phyloP scores from a whole-genome alignment of 2,797 vertebrate genomes.

The Scomberomorus guttatus region DNA sequence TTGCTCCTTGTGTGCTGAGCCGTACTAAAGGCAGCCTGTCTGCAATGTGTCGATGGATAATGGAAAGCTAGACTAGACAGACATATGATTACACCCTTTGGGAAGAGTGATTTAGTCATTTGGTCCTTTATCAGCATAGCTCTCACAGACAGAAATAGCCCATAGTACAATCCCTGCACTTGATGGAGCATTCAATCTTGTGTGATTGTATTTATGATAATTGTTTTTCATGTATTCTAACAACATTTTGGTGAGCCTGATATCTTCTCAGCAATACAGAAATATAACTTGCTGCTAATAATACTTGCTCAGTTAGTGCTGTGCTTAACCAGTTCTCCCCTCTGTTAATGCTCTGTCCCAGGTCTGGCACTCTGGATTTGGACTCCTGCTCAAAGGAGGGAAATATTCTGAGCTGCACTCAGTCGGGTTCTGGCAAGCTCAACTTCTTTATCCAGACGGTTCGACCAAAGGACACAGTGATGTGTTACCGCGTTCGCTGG shows the following conservation, averaged over 20 bases:
- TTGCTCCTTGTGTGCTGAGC: slow-evolving; percentile 38
- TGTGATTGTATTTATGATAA: not conserved
- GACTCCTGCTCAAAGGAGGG: slow-evolving; percentile 93
- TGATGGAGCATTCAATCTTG: not conserved
- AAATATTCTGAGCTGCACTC: slow-evolving; percentile 88
- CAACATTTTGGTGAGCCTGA: not conserved
- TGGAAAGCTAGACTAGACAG: slow-evolving; percentile 53
- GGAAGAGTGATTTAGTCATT: slow-evolving; percentile 54
- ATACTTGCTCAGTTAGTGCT: not conserved
- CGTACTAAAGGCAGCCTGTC: slow-evolving; percentile 19
- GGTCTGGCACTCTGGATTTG: slow-evolving; percentile 90
- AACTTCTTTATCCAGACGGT: slow-evolving; percentile 96
- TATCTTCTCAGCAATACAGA: slow-evolving; percentile 2
- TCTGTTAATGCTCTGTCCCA: slow-evolving; percentile 40
- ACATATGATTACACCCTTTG: slow-evolving; percentile 63
- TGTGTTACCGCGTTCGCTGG: slow-evolving; percentile 97
- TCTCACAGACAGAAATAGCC: slow-evolving; percentile 41
- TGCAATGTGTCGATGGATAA: slow-evolving; percentile 43
- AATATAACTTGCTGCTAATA: not conserved
- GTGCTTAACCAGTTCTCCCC: not conserved
- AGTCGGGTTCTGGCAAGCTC: slow-evolving; percentile 86
- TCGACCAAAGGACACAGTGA: slow-evolving; percentile 91
- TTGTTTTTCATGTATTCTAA: no score
- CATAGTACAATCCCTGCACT: not conserved
- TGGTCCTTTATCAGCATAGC: slow-evolving; percentile 43